phyloP scores from a whole-genome alignment of 2,113 vertebrate species.

The Malaclemys terrapin region DNA sequence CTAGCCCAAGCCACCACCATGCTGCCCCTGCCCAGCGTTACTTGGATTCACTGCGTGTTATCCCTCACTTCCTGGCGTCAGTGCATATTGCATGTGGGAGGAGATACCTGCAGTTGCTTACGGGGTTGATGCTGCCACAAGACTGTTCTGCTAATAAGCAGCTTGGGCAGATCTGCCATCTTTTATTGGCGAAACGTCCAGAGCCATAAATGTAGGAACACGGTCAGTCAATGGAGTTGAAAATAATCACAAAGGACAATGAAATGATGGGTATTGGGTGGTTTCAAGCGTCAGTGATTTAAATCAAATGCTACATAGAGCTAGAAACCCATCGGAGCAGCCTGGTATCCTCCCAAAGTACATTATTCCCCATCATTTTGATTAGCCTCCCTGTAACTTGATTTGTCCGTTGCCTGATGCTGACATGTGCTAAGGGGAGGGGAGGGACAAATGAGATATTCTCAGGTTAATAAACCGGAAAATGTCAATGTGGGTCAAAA shows the following conservation, averaged over 20 bases:
- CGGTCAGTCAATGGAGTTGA: neutral
- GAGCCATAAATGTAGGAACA: neutral
- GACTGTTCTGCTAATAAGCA: neutral
- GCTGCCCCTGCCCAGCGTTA: too few species aligned
- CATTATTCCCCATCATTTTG: slow-evolving; percentile 58
- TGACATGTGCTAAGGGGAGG: neutral
- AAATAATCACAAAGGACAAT: slow-evolving; percentile 57
- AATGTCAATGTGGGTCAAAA: fast-evolving
- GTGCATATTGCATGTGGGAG: too few species aligned
- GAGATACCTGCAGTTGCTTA: too few species aligned
- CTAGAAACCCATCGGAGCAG: slow-evolving; percentile 56
- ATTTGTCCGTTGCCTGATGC: slow-evolving; percentile 64
- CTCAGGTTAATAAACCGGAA: fast-evolving
- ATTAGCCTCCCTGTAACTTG: slow-evolving; percentile 66
- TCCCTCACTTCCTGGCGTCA: too few species aligned
- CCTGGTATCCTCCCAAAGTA: slow-evolving; percentile 8
- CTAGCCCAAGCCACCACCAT: too few species aligned
- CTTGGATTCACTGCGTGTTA: too few species aligned
- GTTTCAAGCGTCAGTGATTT: slow-evolving; percentile 36
- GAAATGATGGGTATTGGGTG: slow-evolving; percentile 19
- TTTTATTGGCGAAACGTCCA: neutral
- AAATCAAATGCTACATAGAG: slow-evolving; percentile 45
- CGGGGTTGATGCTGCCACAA: too few species aligned
- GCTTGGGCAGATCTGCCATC: neutral
- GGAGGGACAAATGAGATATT: neutral